A percentile compares a stretch with the other conserved stretches of the same genome.
phyloP scores from a whole-genome alignment of 2,113 vertebrate species.

The Charina bottae region DNA sequence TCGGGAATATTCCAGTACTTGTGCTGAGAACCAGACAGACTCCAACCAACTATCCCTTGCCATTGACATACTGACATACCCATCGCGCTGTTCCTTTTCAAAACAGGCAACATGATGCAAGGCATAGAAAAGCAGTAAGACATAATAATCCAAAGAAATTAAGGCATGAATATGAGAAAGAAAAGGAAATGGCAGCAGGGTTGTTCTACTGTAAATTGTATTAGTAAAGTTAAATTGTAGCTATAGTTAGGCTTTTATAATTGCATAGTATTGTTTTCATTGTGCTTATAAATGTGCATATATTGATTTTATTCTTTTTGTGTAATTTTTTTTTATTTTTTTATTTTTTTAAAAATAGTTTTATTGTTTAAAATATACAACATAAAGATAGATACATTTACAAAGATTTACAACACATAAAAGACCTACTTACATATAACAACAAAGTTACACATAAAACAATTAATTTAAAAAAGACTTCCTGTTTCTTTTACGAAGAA shows the following conservation, averaged over 20 bases:
- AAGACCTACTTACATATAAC: too few species aligned
- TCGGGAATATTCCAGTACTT: not conserved
- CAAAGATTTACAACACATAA: too few species aligned
- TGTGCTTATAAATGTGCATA: not conserved
- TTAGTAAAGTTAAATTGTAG: not conserved
- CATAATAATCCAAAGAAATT: not conserved
- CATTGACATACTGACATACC: not conserved
- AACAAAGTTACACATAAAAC: too few species aligned
- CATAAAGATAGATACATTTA: too few species aligned
- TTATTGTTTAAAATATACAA: too few species aligned
- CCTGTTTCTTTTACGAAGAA: too few species aligned
- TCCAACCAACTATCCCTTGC: not conserved
- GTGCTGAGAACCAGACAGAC: not conserved
- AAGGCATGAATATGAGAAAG: not conserved
- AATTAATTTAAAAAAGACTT: too few species aligned
- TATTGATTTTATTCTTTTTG: not conserved
- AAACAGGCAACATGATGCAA: not conserved
- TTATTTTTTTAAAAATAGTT: too few species aligned
- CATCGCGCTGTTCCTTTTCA: not conserved
- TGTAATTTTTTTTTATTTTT: too few species aligned
- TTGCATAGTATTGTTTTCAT: not conserved
- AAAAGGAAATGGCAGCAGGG: not conserved
- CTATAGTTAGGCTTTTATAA: not conserved
- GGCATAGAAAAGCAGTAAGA: not conserved
- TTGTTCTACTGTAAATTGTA: not conserved